Evolutionary conservation across 2,888 invertebrate genomes (phyloP).

Genomic region (Tuberolachnus salignus): DNA sequence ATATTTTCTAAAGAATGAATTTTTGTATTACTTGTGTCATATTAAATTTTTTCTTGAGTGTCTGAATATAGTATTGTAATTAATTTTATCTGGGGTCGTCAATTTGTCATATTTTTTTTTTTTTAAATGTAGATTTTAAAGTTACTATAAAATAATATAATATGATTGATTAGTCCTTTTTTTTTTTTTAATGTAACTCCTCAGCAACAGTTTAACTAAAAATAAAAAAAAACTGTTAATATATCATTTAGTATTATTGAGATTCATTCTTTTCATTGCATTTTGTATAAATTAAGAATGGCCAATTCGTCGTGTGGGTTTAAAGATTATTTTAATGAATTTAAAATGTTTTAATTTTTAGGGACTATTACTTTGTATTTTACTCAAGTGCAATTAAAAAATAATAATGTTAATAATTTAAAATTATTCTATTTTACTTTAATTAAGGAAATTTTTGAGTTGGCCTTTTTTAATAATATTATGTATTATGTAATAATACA

Average conservation of each 20-base stretch:
- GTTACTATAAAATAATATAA: not conserved
- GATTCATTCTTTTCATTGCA: slow-evolving; percentile 17
- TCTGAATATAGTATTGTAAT: not conserved
- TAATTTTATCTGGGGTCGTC: too few relatives aligned
- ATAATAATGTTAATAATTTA: too few relatives aligned
- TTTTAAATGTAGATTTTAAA: not conserved
- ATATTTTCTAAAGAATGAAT: not conserved
- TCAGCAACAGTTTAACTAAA: not conserved
- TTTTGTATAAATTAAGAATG: slow-evolving; percentile 8
- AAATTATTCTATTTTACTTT: too few relatives aligned
- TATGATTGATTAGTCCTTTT: not conserved
- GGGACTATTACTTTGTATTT: too few relatives aligned
- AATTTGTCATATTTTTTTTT: not conserved
- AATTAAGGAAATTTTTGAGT: not conserved
- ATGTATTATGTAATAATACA: slow-evolving; percentile 1
- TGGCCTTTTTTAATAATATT: not conserved
- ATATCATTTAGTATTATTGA: not conserved
- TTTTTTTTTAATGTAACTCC: not conserved
- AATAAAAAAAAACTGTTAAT: not conserved
- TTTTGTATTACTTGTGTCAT: not conserved
- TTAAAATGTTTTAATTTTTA: too few relatives aligned
- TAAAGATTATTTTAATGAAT: not conserved
- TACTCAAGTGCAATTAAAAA: too few relatives aligned
- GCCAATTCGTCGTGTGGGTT: not conserved
- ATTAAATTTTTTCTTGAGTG: not conserved